A percentile compares a stretch with the other conserved stretches of the same genome.
These are phyloP conservation scores for Catharus ustulatus DNA, from an alignment of 2,797 vertebrate species.

Conservation along the genomic window DNA sequence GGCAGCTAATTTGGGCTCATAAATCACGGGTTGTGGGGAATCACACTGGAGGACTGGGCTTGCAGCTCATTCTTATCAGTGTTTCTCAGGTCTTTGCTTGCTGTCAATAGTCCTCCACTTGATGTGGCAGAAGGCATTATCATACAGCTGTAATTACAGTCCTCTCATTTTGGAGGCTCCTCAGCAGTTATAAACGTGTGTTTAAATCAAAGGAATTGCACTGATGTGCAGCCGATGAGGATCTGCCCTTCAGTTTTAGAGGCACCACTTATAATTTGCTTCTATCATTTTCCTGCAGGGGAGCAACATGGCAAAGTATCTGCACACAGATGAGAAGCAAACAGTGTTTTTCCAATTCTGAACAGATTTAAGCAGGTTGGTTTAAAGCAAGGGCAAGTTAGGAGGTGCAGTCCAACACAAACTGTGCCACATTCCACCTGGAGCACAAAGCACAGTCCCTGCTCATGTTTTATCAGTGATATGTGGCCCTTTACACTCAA, in stretches of 20 bases:
- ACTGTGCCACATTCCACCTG: neutral
- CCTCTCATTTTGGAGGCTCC: slow-evolving; percentile 14
- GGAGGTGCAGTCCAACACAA: neutral
- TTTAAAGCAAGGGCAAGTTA: neutral
- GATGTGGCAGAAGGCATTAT: neutral
- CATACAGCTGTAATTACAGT: slow-evolving; percentile 24
- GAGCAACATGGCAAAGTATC: neutral
- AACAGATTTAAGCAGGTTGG: neutral
- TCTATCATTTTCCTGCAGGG: slow-evolving; percentile 4
- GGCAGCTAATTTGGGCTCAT: slow-evolving; percentile 16
- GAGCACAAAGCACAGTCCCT: neutral
- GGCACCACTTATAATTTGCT: neutral
- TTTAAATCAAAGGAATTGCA: neutral
- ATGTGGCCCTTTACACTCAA: neutral
- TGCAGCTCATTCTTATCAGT: slow-evolving; percentile 49
- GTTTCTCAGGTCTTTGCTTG: neutral
- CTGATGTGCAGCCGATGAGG: neutral
- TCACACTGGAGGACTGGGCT: neutral
- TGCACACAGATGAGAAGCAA: neutral
- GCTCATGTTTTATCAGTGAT: neutral
- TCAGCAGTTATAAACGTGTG: neutral
- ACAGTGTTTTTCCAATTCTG: neutral
- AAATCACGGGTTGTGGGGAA: neutral
- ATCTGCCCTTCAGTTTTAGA: slow-evolving; percentile 4
- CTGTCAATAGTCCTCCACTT: slow-evolving; percentile 40